These are phyloP conservation scores for Xiphydria camelus DNA, from an alignment of 2,888 invertebrate genomes.

Conservation along the genomic window DNA sequence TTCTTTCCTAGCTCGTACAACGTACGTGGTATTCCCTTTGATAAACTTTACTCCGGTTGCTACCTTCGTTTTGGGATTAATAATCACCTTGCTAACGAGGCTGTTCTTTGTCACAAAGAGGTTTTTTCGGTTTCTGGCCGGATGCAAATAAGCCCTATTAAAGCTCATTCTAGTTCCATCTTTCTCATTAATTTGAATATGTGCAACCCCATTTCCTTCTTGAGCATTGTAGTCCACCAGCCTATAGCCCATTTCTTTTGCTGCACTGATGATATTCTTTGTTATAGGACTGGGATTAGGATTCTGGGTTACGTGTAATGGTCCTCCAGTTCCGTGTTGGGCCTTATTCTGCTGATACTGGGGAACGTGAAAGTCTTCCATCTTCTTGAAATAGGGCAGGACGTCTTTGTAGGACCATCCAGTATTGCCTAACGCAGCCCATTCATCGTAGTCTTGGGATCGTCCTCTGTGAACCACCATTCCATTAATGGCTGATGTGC, in stretches of 20 bases:
- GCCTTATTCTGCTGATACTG: constrained; percentile 51
- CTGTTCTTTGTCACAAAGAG: too few species aligned
- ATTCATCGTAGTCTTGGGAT: too few species aligned
- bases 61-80: constrained; percentile 62
- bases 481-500: constrained; percentile 77
- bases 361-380: constrained; percentile 64
- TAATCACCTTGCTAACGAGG: too few species aligned
- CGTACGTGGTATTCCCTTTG: constrained; percentile 60
- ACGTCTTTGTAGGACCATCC: constrained; percentile 79
- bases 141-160: constrained; percentile 69
- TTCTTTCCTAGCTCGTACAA: constrained; percentile 68
- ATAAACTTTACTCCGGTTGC: constrained; percentile 67
- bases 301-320: constrained; percentile 62
- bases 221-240: too few species aligned
- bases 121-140: too few species aligned
- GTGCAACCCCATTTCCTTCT: constrained; percentile 67
- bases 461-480: constrained; percentile 80
- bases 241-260: constrained; percentile 66
- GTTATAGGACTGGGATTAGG: constrained; percentile 63
- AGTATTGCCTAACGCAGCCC: constrained; percentile 71
- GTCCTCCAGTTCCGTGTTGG: constrained; percentile 64
- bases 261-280: constrained; percentile 67
- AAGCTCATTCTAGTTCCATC: constrained; percentile 71
- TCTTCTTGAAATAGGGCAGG: constrained; percentile 78
- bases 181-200: constrained; percentile 66